Conservation (phyloP, 2,888 invertebrate genomes). For the Zele albiditarsus region DNA sequence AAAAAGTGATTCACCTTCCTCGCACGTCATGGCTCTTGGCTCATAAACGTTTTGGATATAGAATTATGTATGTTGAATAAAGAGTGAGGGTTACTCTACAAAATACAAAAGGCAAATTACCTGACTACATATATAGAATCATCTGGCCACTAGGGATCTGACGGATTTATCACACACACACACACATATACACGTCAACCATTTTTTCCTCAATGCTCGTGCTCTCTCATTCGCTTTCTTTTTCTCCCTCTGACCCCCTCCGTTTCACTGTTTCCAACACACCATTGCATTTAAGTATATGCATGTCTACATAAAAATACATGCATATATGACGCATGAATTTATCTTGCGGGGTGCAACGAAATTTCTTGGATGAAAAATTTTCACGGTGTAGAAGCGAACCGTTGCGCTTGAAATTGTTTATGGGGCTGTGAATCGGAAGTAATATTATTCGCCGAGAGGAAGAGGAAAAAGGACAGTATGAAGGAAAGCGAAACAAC, state of each 20-base stretch:
- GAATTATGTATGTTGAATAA: background rate
- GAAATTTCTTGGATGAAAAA: constrained; percentile 37
- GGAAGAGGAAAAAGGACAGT: constrained; percentile 15
- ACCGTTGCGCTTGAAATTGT: constrained; percentile 39
- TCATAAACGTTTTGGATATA: constrained; percentile 4
- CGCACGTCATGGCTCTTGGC: background rate
- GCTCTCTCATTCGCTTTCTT: background rate
- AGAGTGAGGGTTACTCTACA: background rate
- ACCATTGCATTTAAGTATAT: constrained; percentile 3
- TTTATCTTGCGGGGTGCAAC: constrained; percentile 36
- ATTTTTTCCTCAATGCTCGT: constrained; percentile 5
- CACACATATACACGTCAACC: background rate
- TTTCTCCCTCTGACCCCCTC: background rate
- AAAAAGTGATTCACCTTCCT: background rate
- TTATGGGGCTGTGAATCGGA: constrained; percentile 42
- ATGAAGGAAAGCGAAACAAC: background rate
- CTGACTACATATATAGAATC: background rate
- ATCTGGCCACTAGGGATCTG: background rate
- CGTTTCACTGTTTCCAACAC: background rate
- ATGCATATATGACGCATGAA: constrained; percentile 31
- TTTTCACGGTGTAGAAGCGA: constrained; percentile 31
- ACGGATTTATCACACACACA: constrained; percentile 29
- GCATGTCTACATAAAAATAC: constrained; percentile 27
- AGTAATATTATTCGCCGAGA: constrained; percentile 43
- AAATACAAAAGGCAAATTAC: background rate